Conservation (phyloP, 2,113 vertebrate species). For the Suricata suricatta region DNA sequence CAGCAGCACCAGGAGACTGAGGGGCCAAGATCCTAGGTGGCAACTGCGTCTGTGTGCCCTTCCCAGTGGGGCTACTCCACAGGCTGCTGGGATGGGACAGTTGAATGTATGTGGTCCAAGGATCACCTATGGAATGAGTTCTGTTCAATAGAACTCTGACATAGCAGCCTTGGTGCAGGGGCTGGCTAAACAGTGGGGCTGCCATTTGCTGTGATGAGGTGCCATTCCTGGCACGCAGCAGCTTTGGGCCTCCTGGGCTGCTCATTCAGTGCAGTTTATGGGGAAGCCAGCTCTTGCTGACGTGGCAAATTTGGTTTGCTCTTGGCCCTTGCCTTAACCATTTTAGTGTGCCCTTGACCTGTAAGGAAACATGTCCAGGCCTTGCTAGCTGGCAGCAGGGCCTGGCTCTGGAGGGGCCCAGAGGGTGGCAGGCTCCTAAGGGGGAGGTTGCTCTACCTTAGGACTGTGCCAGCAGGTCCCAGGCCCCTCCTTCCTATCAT, state of each 20-base stretch:
- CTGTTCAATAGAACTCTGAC: background rate
- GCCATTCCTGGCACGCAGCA: background rate
- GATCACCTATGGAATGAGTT: background rate
- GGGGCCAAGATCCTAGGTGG: background rate
- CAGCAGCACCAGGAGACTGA: background rate
- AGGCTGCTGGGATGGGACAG: background rate
- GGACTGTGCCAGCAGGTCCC: no score
- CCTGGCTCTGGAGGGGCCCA: background rate
- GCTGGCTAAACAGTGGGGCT: background rate
- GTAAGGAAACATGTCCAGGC: background rate
- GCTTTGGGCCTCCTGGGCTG: background rate
- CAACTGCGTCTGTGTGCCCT: background rate
- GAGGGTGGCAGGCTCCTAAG: background rate
- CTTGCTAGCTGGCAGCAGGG: constrained; percentile 17
- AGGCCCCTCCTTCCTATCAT: background rate
- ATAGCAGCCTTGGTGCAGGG: background rate
- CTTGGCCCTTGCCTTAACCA: background rate
- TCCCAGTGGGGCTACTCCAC: background rate
- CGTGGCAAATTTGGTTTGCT: background rate
- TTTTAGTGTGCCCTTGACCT: background rate
- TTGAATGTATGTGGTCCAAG: background rate
- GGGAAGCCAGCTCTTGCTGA: constrained; percentile 33
- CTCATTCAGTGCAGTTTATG: background rate
- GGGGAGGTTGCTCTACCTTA: background rate
- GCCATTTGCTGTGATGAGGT: constrained; percentile 31